Conservation (phyloP, 2,113 vertebrate species). For the Lontra canadensis region DNA sequence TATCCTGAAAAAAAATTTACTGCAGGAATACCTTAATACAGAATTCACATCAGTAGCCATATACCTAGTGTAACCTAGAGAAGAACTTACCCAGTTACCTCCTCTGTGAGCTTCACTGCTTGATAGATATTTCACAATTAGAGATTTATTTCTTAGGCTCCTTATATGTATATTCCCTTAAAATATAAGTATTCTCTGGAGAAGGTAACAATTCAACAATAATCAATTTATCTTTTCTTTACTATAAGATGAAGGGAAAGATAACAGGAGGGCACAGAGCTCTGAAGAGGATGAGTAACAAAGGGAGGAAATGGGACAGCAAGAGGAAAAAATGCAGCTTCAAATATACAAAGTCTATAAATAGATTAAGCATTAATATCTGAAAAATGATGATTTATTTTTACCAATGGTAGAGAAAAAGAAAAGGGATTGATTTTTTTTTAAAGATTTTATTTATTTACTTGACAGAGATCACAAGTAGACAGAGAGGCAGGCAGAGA, state of each 20-base stretch:
- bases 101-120: not conserved
- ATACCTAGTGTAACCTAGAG: not conserved
- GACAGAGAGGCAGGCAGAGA: no score
- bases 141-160: slow-evolving; percentile 11
- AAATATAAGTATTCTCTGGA: slow-evolving; percentile 36
- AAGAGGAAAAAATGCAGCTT: not conserved
- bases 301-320: not conserved
- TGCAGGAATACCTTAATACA: not conserved
- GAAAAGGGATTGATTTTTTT: not conserved
- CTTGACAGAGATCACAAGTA: no score
- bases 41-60: not conserved
- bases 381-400: not conserved
- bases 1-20: not conserved
- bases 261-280: not conserved
- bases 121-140: slow-evolving; percentile 8
- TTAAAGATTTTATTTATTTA: no score
- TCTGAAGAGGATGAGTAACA: not conserved
- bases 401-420: slow-evolving; percentile 12
- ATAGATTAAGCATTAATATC: not conserved
- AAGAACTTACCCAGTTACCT: not conserved
- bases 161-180: not conserved
- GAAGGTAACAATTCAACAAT: not conserved
- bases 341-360: not conserved
- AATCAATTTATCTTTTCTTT: not conserved
- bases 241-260: not conserved